Conservation (phyloP, 2,888 invertebrate genomes). For the Tipula vernalis region DNA sequence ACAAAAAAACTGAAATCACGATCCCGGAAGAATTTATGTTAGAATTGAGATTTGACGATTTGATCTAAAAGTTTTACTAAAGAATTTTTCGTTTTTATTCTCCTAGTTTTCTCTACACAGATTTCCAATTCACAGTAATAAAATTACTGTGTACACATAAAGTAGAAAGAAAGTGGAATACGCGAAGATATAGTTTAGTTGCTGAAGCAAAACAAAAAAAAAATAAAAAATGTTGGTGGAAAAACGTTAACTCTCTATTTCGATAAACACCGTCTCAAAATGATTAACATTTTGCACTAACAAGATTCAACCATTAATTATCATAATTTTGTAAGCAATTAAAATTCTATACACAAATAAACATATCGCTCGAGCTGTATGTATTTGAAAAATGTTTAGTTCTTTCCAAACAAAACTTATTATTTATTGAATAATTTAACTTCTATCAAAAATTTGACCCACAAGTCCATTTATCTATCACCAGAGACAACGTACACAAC, state of each 20-base stretch:
- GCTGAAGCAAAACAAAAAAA: too few relatives aligned
- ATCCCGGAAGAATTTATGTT: constrained; percentile 28
- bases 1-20: constrained; percentile 24
- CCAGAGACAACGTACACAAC: constrained; percentile 12
- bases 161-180: background rate
- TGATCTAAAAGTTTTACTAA: constrained; percentile 6
- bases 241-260: background rate
- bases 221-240: background rate
- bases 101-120: background rate
- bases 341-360: background rate
- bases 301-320: background rate
- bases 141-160: background rate
- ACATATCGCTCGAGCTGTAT: constrained; percentile 16
- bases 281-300: background rate
- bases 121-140: background rate
- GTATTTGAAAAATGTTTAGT: constrained; percentile 16
- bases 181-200: background rate
- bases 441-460: constrained; percentile 18
- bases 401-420: constrained; percentile 17
- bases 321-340: background rate
- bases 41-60: constrained; percentile 9
- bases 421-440: constrained; percentile 12
- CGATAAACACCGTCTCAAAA: background rate
- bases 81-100: background rate
- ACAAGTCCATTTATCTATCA: constrained; percentile 19